phyloP scores from a whole-genome alignment of 2,888 invertebrate species.

The Thereva unica region DNA sequence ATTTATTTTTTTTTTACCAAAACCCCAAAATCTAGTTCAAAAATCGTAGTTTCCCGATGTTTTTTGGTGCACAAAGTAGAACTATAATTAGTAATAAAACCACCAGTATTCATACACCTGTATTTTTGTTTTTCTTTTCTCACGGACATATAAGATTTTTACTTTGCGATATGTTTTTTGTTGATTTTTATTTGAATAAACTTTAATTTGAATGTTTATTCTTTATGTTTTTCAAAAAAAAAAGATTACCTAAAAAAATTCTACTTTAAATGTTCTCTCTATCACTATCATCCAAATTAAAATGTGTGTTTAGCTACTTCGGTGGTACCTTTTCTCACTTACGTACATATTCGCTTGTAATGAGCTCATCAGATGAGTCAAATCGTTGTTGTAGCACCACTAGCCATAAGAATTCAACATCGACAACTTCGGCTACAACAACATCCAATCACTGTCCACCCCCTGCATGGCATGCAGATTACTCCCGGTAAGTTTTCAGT shows the following conservation, averaged over 20 bases:
- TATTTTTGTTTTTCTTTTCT: too few species aligned
- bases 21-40: too few species aligned
- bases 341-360: constrained; percentile 59
- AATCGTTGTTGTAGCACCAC: constrained; percentile 51
- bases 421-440: constrained; percentile 55
- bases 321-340: constrained; percentile 58
- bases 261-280: constrained; percentile 35
- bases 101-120: too few species aligned
- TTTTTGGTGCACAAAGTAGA: too few species aligned
- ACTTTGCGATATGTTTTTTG: too few species aligned
- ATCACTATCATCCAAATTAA: constrained; percentile 37
- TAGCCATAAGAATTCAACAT: constrained; percentile 44
- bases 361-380: constrained; percentile 59
- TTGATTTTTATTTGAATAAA: too few species aligned
- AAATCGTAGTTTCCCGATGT: too few species aligned
- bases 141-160: too few species aligned
- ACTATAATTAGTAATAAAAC: too few species aligned
- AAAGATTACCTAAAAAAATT: constrained; percentile 24
- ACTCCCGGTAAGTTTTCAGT: constrained; percentile 64
- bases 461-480: constrained; percentile 68
- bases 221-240: constrained; percentile 18
- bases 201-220: not conserved
- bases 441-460: constrained; percentile 49
- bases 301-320: constrained; percentile 50
- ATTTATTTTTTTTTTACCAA: too few species aligned